These are phyloP conservation scores for Chymomyza fuscimana DNA, from an alignment of 2,888 invertebrate genomes.

Conservation along the genomic window DNA sequence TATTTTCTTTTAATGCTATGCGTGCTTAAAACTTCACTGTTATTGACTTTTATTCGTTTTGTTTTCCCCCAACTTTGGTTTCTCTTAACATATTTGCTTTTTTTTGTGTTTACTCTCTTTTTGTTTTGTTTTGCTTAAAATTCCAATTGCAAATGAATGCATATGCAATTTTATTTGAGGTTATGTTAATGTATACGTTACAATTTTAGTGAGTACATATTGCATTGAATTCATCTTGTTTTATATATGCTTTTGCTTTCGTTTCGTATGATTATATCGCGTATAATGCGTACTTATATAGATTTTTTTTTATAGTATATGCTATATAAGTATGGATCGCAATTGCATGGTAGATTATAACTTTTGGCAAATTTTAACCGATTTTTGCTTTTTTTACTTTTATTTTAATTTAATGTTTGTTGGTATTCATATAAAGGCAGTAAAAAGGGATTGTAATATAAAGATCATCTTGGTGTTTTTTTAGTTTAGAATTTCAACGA, in stretches of 20 bases:
- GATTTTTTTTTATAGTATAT: conserved; percentile 31
- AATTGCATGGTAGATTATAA: conserved; percentile 56
- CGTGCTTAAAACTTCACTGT: conserved; percentile 9
- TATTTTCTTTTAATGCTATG: neutral
- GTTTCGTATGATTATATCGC: conserved; percentile 60
- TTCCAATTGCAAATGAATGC: conserved; percentile 46
- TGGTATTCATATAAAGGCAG: conserved; percentile 56
- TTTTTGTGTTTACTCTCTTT: too few species aligned
- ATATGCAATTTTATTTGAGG: conserved; percentile 14
- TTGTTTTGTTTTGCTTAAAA: conserved; percentile 43
- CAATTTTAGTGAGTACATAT: conserved; percentile 53
- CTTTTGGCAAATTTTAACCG: conserved; percentile 65
- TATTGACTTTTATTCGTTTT: conserved; percentile 24
- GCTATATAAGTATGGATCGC: conserved; percentile 29
- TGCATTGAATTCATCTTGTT: conserved; percentile 55
- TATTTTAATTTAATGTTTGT: conserved; percentile 2
- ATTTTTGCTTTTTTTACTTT: conserved; percentile 38
- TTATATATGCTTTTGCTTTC: conserved; percentile 45
- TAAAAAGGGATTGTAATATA: conserved; percentile 65
- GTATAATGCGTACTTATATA: conserved; percentile 28
- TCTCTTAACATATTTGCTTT: neutral
- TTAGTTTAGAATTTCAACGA: conserved; percentile 9
- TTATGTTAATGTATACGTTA: conserved; percentile 43
- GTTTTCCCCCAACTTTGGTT: neutral
- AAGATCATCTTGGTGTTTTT: conserved; percentile 28